These are phyloP conservation scores for Callimorpha dominula DNA, from an alignment of 2,888 invertebrate species.

Conservation along the genomic window DNA sequence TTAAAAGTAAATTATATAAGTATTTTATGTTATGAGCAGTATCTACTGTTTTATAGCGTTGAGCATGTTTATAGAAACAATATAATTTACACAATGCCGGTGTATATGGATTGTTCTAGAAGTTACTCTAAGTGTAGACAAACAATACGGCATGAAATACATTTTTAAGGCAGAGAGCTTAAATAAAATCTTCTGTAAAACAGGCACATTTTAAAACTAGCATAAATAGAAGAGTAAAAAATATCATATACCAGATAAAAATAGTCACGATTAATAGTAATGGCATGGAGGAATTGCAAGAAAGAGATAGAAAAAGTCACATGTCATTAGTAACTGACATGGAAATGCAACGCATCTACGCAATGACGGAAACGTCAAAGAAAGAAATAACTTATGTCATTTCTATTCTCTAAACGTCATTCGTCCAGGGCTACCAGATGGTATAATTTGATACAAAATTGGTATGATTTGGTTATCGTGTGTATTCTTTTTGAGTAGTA, in stretches of 20 bases:
- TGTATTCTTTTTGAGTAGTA: too few relatives aligned
- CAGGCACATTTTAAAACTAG: conserved; percentile 4
- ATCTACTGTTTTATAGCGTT: conserved; percentile 30
- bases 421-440: too few relatives aligned
- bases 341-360: too few relatives aligned
- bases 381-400: background rate
- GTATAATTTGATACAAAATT: too few relatives aligned
- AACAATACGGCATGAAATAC: background rate
- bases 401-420: too few relatives aligned
- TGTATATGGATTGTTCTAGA: background rate
- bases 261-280: background rate
- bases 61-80: conserved; percentile 36
- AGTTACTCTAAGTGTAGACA: background rate
- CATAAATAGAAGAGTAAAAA: background rate
- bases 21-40: conserved; percentile 31
- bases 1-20: conserved; percentile 2
- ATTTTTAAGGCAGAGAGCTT: conserved; percentile 15
- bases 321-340: conserved; percentile 1
- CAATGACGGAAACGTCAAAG: background rate
- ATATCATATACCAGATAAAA: background rate
- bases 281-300: background rate
- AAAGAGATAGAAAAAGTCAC: background rate
- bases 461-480: too few relatives aligned
- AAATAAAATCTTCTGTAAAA: conserved; percentile 15
- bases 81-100: conserved; percentile 3